phyloP scores from a whole-genome alignment of 2,888 invertebrate genomes.

The Melikaiella ostensackeni region DNA sequence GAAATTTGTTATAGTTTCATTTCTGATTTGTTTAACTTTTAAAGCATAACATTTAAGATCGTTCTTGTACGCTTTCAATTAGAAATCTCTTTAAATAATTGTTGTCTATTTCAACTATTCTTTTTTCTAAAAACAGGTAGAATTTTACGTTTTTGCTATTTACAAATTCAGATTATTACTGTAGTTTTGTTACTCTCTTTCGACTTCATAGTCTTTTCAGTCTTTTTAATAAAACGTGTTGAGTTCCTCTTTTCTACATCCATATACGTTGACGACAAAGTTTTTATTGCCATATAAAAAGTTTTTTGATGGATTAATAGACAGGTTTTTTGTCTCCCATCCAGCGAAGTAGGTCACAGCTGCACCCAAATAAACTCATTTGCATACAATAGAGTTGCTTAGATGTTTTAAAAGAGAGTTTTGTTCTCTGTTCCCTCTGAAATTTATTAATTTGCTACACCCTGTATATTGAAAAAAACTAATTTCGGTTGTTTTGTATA shows the following conservation, averaged over 20 bases:
- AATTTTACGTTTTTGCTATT: no score
- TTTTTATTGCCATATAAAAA: slow-evolving; percentile 36
- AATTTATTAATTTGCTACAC: slow-evolving; percentile 6
- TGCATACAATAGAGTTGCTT: slow-evolving; percentile 54
- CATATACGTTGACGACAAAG: not conserved
- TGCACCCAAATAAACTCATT: slow-evolving; percentile 60
- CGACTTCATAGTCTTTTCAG: no score
- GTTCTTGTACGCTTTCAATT: no score
- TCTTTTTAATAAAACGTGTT: no score
- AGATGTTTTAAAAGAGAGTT: slow-evolving; percentile 34
- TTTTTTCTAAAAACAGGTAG: no score
- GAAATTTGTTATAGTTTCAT: no score
- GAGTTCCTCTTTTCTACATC: not conserved
- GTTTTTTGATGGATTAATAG: slow-evolving; percentile 7
- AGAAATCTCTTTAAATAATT: no score
- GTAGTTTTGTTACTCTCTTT: not conserved
- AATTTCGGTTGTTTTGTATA: not conserved
- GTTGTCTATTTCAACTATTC: no score
- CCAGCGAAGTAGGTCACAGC: slow-evolving; percentile 54
- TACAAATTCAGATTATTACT: not conserved
- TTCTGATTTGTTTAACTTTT: no score
- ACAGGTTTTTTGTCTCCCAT: slow-evolving; percentile 41
- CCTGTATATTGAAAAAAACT: not conserved
- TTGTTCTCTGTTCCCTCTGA: not conserved
- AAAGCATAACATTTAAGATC: no score